These are phyloP conservation scores for Actenoides lindsayi DNA, from an alignment of 2,113 vertebrate species.

Conservation along the genomic window DNA sequence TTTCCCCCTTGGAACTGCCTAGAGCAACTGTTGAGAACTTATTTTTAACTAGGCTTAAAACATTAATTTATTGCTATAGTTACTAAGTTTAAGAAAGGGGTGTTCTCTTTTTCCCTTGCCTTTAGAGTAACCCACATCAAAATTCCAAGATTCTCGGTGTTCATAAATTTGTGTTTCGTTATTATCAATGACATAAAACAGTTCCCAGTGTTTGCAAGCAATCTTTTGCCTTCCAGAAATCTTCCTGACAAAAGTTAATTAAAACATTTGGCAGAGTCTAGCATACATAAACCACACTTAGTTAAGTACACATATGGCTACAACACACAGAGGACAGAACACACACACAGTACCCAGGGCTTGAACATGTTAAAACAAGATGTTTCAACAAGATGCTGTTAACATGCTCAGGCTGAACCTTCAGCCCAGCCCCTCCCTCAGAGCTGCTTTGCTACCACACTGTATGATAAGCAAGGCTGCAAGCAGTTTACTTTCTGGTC, in stretches of 20 bases:
- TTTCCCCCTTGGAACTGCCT: background rate
- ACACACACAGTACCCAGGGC: background rate
- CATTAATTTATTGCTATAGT: background rate
- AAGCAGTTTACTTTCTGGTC: background rate
- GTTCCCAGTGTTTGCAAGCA: background rate
- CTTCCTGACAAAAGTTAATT: background rate
- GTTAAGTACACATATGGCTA: background rate
- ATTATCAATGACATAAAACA: background rate
- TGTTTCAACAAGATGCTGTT: background rate
- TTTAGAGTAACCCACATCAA: background rate
- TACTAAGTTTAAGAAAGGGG: background rate
- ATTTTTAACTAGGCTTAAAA: background rate
- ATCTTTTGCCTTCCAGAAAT: background rate
- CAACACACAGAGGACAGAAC: background rate
- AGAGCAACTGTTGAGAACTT: background rate
- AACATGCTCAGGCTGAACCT: background rate
- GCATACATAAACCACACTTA: background rate
- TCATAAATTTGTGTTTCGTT: background rate
- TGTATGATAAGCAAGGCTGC: background rate
- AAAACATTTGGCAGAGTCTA: background rate
- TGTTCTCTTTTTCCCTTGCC: background rate
- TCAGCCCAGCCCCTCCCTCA: background rate
- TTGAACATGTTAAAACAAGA: background rate
- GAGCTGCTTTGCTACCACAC: fast-evolving
- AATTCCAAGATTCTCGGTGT: background rate